Base-by-base conservation (phyloP, 2,888 invertebrate genomes). In the Baccha elongata region DNA sequence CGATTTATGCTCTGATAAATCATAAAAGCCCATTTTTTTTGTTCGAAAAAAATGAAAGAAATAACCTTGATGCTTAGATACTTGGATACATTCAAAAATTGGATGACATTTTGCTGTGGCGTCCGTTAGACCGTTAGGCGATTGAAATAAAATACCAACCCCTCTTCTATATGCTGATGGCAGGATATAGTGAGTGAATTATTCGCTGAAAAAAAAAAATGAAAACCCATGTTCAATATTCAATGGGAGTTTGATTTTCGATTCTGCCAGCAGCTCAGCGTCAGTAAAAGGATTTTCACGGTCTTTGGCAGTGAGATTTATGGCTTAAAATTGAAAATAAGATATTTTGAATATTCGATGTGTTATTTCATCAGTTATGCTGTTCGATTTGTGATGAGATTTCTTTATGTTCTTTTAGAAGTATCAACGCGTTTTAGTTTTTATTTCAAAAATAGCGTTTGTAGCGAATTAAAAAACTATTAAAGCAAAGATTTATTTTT, bases 1-100 rank as follows among this genome's bases (percentile, higher is more conserved):
- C 60, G 72, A 72, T 79, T 72, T 79, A 72, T 79, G 78, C 78
- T 72, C 37, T 67, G 67, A 72, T 79, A 72, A 72, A 72, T 79
- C 65, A 72, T 53, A 65, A 72, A 79, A 67, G 78, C 23, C 21
- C 7, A 52, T 53, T 65, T 55, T 64, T 35, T 26, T 21, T 1
- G 15, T 21, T 19, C 13, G 2, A 58, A 26, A 32, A 8, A 23
- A n/a, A n/a, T n/a, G 23, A 23, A 23, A 3, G 5, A 23, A 23
- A 13, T 40, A 23, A 40, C 23, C 23, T 58, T 26, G 26, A 15
- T 55, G 23, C 37, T 10, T 23, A 11, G 13, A n/a, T n/a, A n/a
- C 37, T 53, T n/a, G 1, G 8, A 32, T 19, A n/a, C 1, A 37
- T 37, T 55, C 40, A 26, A 26, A 40, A 58, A 26, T 40, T 58